phyloP scores from a whole-genome alignment of 2,797 vertebrate species.

The Synaphobranchus kaupii region DNA sequence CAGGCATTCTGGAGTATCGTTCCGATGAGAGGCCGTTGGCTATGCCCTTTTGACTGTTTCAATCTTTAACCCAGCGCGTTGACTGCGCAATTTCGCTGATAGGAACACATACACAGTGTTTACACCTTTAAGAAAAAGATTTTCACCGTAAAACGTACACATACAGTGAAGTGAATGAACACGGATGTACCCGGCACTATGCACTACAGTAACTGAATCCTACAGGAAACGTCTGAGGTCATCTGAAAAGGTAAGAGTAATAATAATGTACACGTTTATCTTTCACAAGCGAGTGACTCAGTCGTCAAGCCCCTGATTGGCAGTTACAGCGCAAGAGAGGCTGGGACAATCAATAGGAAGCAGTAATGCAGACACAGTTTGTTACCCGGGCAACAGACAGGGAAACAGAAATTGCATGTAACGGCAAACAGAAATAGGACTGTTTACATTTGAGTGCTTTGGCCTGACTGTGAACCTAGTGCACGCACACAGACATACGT shows the following conservation, averaged over 20 bases:
- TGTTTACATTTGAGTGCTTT: slow-evolving; percentile 38
- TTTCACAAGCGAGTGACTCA: slow-evolving; percentile 61
- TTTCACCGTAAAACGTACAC: background rate
- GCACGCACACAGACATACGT: background rate
- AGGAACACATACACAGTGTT: background rate
- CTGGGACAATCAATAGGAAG: slow-evolving; percentile 66
- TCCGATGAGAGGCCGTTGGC: slow-evolving; percentile 35
- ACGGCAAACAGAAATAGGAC: slow-evolving; percentile 31
- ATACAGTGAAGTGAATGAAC: background rate
- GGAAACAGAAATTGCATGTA: slow-evolving; percentile 56
- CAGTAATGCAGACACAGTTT: slow-evolving; percentile 70
- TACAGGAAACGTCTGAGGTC: background rate
- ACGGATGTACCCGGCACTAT: background rate
- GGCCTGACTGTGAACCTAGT: slow-evolving; percentile 36
- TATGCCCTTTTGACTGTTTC: background rate
- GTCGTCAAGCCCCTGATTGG: slow-evolving; percentile 68
- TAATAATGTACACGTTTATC: slow-evolving; percentile 33
- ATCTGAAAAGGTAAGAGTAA: background rate
- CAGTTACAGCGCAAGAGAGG: slow-evolving; percentile 60
- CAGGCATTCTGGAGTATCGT: slow-evolving; percentile 31
- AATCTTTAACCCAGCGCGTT: background rate
- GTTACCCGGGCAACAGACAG: slow-evolving; percentile 74
- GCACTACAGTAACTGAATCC: background rate
- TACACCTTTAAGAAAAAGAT: background rate
- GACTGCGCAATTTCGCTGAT: background rate